Percentiles rank a stretch among this genome's conserved stretches.
These are phyloP conservation scores for Thymelicus acteon DNA, from an alignment of 2,888 invertebrate genomes.

Conservation along the genomic window DNA sequence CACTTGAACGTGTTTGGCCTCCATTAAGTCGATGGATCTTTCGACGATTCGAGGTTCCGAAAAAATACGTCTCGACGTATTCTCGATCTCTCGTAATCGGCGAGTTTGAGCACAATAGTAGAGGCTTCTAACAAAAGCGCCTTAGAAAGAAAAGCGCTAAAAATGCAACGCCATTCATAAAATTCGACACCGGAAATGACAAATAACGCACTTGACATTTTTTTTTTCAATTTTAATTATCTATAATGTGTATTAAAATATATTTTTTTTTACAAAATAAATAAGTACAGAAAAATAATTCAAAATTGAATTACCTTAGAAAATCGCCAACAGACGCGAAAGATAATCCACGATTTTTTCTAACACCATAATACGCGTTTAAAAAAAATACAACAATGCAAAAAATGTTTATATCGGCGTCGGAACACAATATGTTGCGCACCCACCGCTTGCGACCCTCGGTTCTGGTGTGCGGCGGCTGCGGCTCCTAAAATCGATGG, in stretches of 20 bases:
- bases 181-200: background rate
- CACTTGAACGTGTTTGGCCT: no score
- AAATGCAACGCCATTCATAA: conserved; percentile 6
- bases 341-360: conserved; percentile 4
- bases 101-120: conserved; percentile 21
- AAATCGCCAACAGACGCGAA: conserved; percentile 29
- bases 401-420: conserved; percentile 20
- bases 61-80: background rate
- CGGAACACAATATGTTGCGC: conserved; percentile 61
- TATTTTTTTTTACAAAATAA: background rate
- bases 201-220: background rate
- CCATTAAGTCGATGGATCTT: background rate
- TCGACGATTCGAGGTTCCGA: conserved; percentile 9
- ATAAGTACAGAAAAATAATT: background rate
- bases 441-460: conserved; percentile 83
- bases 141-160: no score
- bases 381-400: conserved; percentile 28
- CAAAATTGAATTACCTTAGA: conserved; percentile 42
- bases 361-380: conserved; percentile 6
- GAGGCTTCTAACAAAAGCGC: background rate
- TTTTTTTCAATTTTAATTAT: background rate
- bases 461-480: conserved; percentile 82
- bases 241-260: background rate
- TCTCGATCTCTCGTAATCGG: no score
- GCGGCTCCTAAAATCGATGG: conserved; percentile 90